These are phyloP conservation scores for Acrobasis repandana DNA, from an alignment of 2,888 invertebrate species.

Conservation along the genomic window DNA sequence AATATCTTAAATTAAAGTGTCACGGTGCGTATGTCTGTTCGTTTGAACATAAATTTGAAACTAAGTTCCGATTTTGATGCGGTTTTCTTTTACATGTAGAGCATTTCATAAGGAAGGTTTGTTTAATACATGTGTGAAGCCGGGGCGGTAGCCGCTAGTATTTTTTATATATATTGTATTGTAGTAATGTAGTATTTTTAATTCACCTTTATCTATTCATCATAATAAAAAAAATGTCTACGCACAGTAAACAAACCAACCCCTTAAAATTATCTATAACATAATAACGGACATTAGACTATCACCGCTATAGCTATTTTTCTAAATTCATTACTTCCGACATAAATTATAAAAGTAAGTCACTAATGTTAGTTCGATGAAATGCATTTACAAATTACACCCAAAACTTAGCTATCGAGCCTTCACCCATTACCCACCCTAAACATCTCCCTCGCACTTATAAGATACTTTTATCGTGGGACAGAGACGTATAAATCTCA, in stretches of 20 bases:
- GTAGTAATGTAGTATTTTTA: no score
- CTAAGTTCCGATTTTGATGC: no score
- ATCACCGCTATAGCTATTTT: not conserved
- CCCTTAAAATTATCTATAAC: not conserved
- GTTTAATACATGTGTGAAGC: no score
- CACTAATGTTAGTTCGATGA: conserved; percentile 47
- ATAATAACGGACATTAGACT: not conserved
- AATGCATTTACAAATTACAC: conserved; percentile 57
- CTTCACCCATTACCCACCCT: conserved; percentile 36
- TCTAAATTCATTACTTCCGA: not conserved
- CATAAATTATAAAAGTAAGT: conserved; percentile 30
- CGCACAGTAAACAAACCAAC: not conserved
- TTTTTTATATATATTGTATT: no score
- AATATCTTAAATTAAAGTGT: no score
- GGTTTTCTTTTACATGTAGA: no score
- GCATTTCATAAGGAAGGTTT: no score
- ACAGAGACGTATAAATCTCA: conserved; percentile 69
- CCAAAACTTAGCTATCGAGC: conserved; percentile 56
- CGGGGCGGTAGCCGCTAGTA: no score
- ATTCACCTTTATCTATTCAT: no score
- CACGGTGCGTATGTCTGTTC: no score
- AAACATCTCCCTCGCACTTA: conserved; percentile 49
- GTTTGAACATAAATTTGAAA: no score
- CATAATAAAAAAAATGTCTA: no score
- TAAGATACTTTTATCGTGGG: conserved; percentile 52